A percentile compares a stretch with the other conserved stretches of the same genome.
Evolutionary conservation across 2,113 vertebrate genomes (phyloP).

Genomic region (Alexandromys fortis): DNA sequence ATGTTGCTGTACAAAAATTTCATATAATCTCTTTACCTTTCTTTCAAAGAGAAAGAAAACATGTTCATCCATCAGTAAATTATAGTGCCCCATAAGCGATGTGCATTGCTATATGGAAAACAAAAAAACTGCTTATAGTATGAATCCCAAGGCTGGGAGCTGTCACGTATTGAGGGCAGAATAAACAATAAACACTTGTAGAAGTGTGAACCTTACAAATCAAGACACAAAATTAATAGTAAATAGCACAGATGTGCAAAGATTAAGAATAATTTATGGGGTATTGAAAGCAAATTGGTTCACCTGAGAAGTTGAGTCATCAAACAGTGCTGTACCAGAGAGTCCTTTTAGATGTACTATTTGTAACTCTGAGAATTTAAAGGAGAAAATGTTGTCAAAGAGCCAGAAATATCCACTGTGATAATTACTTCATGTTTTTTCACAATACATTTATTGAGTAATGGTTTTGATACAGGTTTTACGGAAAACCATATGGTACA

Average conservation of each 20-base stretch:
- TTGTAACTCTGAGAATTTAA: not conserved
- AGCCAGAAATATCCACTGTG: not conserved
- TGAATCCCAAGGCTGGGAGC: not conserved
- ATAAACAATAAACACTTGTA: not conserved
- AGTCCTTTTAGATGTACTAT: not conserved
- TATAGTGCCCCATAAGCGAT: not conserved
- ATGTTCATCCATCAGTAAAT: not conserved
- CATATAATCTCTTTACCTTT: conserved; percentile 10
- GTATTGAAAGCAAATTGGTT: not conserved
- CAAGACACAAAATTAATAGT: conserved; percentile 36
- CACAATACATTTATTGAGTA: not conserved
- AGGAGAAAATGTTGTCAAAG: not conserved
- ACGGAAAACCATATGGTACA: conserved; percentile 5
- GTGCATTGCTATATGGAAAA: not conserved
- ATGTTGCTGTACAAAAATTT: not conserved
- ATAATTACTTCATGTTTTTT: conserved; percentile 51
- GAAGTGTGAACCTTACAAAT: conserved; percentile 16
- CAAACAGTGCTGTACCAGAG: not conserved
- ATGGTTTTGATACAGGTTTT: not conserved
- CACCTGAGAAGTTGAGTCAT: conserved; percentile 7
- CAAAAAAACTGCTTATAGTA: not conserved
- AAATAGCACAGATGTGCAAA: not conserved
- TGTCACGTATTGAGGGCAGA: not conserved
- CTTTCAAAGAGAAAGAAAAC: conserved; percentile 14
- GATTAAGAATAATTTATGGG: not conserved